These are phyloP conservation scores for Periplaneta americana DNA, from an alignment of 1,140 invertebrate genomes.

Conservation along the genomic window DNA sequence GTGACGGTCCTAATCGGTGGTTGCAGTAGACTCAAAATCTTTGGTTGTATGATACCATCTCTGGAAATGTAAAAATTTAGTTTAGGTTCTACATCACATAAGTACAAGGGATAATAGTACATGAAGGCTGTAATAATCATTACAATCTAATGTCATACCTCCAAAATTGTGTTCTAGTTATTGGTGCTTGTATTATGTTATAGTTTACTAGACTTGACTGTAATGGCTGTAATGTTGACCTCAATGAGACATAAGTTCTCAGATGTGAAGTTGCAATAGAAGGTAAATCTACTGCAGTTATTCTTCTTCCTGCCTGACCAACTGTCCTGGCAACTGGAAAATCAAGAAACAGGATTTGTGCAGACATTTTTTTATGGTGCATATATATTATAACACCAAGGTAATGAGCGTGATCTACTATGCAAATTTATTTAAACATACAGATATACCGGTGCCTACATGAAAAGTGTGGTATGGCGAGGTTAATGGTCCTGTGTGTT, in stretches of 20 bases:
- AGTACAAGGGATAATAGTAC: not conserved
- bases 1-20: constrained; percentile 47
- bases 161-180: not conserved
- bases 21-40: not conserved
- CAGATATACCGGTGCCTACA: too few species aligned
- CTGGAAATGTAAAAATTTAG: not conserved
- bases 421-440: too few species aligned
- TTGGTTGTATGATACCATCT: not conserved
- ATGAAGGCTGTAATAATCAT: not conserved
- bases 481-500: too few species aligned
- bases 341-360: too few species aligned
- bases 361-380: too few species aligned
- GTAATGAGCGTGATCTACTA: too few species aligned
- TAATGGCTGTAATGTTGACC: not conserved
- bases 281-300: not conserved
- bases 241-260: not conserved
- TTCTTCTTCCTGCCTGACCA: not conserved
- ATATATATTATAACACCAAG: too few species aligned
- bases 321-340: not conserved
- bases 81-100: not conserved
- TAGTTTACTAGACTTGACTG: not conserved
- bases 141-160: not conserved
- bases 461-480: too few species aligned
- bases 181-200: too few species aligned
- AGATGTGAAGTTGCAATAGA: not conserved